Evolutionary conservation across 2,888 invertebrate genomes (phyloP).

Genomic region (Notocelia uddmanniana): DNA sequence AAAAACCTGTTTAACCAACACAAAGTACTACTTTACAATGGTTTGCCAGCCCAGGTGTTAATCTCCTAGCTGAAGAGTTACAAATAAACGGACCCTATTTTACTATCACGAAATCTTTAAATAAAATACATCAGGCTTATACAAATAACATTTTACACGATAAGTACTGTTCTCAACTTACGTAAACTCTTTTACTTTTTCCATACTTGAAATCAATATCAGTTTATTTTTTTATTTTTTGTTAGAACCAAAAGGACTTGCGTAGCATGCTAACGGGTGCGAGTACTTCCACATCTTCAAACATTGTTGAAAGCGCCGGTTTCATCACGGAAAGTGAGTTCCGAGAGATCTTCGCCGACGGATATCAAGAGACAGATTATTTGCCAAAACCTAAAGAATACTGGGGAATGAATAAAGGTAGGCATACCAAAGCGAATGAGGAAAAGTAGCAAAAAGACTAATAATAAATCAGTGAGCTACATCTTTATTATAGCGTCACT

Average conservation of each 20-base stretch:
- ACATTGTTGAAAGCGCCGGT: conserved; percentile 33
- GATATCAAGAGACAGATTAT: conserved; percentile 53
- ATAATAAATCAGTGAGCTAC: too few relatives aligned
- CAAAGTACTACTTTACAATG: too few relatives aligned
- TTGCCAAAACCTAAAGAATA: conserved; percentile 59
- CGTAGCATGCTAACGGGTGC: conserved; percentile 67
- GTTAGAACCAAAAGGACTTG: conserved; percentile 74
- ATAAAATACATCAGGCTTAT: neutral
- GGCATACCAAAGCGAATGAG: neutral
- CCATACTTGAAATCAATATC: neutral
- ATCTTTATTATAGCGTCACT: too few relatives aligned
- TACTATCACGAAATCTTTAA: too few relatives aligned
- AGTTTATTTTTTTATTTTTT: conserved; percentile 6
- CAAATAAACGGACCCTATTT: too few relatives aligned
- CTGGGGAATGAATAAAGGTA: conserved; percentile 69
- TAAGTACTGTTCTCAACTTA: neutral
- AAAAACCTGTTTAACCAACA: too few relatives aligned
- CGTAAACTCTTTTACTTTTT: neutral
- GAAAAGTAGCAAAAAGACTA: conserved; percentile 38
- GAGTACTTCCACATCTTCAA: conserved; percentile 52
- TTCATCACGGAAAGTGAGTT: conserved; percentile 66
- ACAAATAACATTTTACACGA: neutral
- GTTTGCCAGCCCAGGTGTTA: too few relatives aligned
- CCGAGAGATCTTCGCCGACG: conserved; percentile 63
- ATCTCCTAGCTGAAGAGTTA: too few relatives aligned